These are phyloP conservation scores for Lophochroa leadbeateri DNA, from an alignment of 2,113 vertebrate genomes.

Conservation along the genomic window DNA sequence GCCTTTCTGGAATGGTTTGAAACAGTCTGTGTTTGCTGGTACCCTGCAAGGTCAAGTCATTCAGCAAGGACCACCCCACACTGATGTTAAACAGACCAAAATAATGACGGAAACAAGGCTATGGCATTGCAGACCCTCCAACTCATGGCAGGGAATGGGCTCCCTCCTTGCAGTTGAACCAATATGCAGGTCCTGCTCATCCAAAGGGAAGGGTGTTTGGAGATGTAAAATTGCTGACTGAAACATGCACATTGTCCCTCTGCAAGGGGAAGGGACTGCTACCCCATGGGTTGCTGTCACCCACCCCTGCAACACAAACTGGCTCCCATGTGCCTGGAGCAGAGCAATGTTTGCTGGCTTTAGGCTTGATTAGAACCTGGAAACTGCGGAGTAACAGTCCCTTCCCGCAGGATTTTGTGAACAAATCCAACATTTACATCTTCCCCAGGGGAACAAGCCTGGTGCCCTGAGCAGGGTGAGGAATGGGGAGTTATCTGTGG, in stretches of 20 bases:
- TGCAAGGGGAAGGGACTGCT: not conserved
- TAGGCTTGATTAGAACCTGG: not conserved
- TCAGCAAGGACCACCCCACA: not conserved
- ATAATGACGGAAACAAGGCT: not conserved
- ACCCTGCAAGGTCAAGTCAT: not conserved
- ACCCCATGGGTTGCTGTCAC: not conserved
- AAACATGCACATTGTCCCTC: too few relatives aligned
- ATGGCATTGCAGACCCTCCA: not conserved
- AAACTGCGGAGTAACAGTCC: not conserved
- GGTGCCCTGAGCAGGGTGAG: not conserved
- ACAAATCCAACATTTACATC: not conserved
- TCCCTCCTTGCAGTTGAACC: not conserved
- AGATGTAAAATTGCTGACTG: not conserved
- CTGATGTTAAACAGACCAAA: rapidly evolving
- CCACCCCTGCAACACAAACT: not conserved
- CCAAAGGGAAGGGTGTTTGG: not conserved
- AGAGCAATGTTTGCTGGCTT: not conserved
- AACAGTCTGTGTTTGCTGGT: not conserved
- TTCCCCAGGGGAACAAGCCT: not conserved
- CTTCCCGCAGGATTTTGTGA: too few relatives aligned
- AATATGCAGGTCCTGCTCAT: not conserved
- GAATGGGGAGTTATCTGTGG: not conserved
- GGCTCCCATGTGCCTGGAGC: rapidly evolving
- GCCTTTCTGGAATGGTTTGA: not conserved
- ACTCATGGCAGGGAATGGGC: rapidly evolving